phyloP scores from a whole-genome alignment of 1,140 invertebrate species.

The Drosophila melanica region DNA sequence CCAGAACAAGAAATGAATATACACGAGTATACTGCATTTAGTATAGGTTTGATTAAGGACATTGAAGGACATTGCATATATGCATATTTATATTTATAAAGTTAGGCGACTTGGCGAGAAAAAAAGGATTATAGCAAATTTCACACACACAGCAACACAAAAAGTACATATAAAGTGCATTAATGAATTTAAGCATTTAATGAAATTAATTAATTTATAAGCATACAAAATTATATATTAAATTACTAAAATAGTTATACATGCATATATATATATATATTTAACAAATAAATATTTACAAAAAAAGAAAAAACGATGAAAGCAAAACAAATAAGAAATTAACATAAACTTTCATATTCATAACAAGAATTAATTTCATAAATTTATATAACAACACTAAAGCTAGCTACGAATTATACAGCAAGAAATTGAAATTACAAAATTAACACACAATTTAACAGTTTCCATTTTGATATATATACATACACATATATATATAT shows the following conservation, averaged over 20 bases:
- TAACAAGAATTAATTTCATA: constrained; percentile 36
- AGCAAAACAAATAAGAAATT: constrained; percentile 10
- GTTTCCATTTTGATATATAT: constrained; percentile 43
- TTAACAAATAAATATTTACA: constrained; percentile 51
- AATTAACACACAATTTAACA: constrained; percentile 10
- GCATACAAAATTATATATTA: constrained; percentile 53
- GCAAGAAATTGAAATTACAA: constrained; percentile 7
- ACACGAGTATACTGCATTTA: constrained; percentile 81
- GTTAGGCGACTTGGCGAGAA: constrained; percentile 35
- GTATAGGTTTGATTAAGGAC: constrained; percentile 41
- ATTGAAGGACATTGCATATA: constrained; percentile 21
- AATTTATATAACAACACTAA: constrained; percentile 34
- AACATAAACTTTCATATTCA: constrained; percentile 22
- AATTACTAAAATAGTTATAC: constrained; percentile 24
- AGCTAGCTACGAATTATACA: constrained; percentile 43
- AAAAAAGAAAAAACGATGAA: constrained; percentile 2
- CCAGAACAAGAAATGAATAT: constrained; percentile 52
- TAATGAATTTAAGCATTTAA: constrained; percentile 83
- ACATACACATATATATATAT: constrained; percentile 15
- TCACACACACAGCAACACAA: constrained; percentile 79
- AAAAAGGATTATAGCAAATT: constrained; percentile 63
- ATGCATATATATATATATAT: constrained; percentile 51
- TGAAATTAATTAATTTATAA: constrained; percentile 81
- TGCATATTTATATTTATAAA: constrained; percentile 58
- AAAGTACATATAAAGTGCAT: constrained; percentile 83